These are phyloP conservation scores for Macaria notata DNA, from an alignment of 2,888 invertebrate species.

Conservation along the genomic window DNA sequence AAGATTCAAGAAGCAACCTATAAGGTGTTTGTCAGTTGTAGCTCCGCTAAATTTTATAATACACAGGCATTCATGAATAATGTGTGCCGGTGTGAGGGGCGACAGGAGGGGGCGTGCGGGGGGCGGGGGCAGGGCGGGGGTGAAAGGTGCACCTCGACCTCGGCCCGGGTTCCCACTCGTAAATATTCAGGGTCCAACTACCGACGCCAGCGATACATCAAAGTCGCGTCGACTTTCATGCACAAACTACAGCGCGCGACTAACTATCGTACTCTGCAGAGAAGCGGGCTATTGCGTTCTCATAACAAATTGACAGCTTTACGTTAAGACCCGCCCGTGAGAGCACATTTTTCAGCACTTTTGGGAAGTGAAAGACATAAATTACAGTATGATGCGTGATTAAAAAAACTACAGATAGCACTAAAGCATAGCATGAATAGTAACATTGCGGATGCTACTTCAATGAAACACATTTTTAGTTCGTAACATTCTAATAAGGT, in stretches of 20 bases:
- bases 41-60: slow-evolving; percentile 33
- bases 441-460: no score
- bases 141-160: slow-evolving; percentile 40
- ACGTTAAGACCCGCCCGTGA: no score
- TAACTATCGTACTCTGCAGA: not conserved
- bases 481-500: no score
- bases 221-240: slow-evolving; percentile 62
- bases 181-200: slow-evolving; percentile 71
- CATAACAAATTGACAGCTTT: no score
- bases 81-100: slow-evolving; percentile 49
- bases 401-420: no score
- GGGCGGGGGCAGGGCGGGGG: slow-evolving; percentile 19
- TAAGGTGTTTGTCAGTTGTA: slow-evolving; percentile 45
- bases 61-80: slow-evolving; percentile 56
- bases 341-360: no score
- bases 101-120: slow-evolving; percentile 6
- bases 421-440: no score
- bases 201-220: slow-evolving; percentile 64
- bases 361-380: no score
- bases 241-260: slow-evolving; percentile 34
- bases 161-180: slow-evolving; percentile 54
- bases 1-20: no score
- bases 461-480: no score
- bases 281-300: no score
- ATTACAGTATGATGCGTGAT: no score